These are phyloP conservation scores for Ciona savignyi DNA, from an alignment of 23 tunicate species.

Conservation along the genomic window DNA sequence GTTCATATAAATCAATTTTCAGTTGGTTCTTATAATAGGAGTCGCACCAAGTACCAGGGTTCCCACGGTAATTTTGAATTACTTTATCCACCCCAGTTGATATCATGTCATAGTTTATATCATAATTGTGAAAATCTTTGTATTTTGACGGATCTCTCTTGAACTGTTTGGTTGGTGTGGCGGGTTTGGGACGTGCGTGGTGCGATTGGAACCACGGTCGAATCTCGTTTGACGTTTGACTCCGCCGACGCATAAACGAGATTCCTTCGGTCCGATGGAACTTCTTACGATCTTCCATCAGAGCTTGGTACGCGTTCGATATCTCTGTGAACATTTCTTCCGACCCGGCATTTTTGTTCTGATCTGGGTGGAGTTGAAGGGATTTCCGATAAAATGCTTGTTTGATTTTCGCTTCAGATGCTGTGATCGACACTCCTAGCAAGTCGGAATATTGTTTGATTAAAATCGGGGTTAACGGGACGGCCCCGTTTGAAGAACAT, in stretches of 20 bases:
- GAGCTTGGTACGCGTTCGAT: slow-evolving; percentile 77
- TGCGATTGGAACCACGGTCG: slow-evolving; percentile 32
- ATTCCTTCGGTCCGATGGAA: neutral
- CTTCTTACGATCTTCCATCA: slow-evolving; percentile 29
- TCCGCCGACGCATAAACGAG: neutral
- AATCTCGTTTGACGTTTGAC: neutral
- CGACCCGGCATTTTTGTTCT: slow-evolving; percentile 34
- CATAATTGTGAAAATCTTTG: neutral
- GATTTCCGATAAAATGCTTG: slow-evolving; percentile 78
- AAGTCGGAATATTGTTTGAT: neutral
- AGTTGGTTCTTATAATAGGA: slow-evolving; percentile 22
- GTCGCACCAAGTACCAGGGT: slow-evolving; percentile 34
- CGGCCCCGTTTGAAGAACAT: too few species aligned
- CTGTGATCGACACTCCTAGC: neutral
- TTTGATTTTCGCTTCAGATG: slow-evolving; percentile 30
- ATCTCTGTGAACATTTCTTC: slow-evolving; percentile 51
- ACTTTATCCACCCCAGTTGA: neutral
- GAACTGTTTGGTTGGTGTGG: neutral
- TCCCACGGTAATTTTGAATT: neutral
- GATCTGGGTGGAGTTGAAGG: slow-evolving; percentile 61
- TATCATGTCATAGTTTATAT: too few species aligned
- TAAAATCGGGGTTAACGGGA: neutral
- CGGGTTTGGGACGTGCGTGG: neutral
- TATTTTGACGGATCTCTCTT: neutral
- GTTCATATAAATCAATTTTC: slow-evolving; percentile 17